Conservation (phyloP, 2,113 vertebrate species). For the Origma solitaria region DNA sequence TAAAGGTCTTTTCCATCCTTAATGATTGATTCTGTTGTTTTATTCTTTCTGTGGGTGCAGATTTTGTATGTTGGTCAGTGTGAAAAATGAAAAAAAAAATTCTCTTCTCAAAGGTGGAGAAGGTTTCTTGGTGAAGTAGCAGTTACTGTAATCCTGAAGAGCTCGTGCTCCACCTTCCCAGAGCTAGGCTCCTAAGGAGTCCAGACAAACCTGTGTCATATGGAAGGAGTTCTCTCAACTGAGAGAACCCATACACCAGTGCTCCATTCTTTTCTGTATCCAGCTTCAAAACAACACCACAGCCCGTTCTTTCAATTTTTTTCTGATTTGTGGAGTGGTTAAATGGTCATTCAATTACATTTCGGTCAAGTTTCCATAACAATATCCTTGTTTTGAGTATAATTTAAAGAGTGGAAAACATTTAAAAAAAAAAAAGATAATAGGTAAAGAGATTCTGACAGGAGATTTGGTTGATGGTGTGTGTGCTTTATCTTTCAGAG, state of each 20-base stretch:
- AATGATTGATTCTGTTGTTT: not conserved
- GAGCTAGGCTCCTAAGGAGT: not conserved
- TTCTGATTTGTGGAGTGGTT: not conserved
- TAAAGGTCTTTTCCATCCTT: not conserved
- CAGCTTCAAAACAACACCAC: not conserved
- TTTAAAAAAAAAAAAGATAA: not conserved
- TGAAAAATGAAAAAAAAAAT: not conserved
- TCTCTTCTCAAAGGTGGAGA: not conserved
- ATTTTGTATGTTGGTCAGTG: not conserved
- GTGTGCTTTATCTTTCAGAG: constrained; percentile 51
- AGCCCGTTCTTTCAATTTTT: not conserved
- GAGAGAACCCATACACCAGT: not conserved
- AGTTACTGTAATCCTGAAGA: not conserved
- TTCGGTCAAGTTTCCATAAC: not conserved
- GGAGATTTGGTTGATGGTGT: constrained; percentile 30
- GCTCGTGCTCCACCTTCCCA: not conserved
- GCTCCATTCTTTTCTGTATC: not conserved
- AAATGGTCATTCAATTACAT: not conserved
- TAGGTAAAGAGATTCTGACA: constrained; percentile 29
- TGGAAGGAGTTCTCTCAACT: not conserved
- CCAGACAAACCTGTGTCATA: not conserved
- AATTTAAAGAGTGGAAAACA: not conserved
- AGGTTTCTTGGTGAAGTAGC: not conserved
- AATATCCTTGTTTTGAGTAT: not conserved
- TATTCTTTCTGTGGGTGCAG: not conserved